Percentiles rank a stretch among this genome's conserved stretches.
These are phyloP conservation scores for Caenorhabditis inopinata DNA, from an alignment of 1,140 invertebrate species.

Conservation along the genomic window DNA sequence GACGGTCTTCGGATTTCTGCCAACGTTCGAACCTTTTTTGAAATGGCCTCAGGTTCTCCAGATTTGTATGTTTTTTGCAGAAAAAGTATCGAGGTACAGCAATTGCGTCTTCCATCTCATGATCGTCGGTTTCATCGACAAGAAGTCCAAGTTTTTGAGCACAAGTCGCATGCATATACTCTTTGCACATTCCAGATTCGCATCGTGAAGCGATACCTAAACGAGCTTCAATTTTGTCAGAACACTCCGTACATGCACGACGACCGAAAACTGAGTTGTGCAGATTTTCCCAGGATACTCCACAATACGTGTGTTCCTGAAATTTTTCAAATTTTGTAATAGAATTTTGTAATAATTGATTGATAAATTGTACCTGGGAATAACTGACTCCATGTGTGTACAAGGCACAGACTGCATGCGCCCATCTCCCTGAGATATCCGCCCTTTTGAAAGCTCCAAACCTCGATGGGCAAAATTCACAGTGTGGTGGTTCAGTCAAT, in stretches of 20 bases:
- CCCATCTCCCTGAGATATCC: conserved; percentile 74
- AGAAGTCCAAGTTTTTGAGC: conserved; percentile 59
- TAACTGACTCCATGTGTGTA: conserved; percentile 96
- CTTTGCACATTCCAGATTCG: conserved; percentile 95
- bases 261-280: conserved; percentile 69
- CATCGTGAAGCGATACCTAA: conserved; percentile 93
- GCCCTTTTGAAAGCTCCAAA: conserved; percentile 86
- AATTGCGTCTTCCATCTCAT: not conserved
- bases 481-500: conserved; percentile 67
- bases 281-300: conserved; percentile 83
- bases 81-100: conserved; percentile 49
- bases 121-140: conserved; percentile 50
- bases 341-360: too few relatives aligned
- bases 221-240: conserved; percentile 79
- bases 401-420: conserved; percentile 91
- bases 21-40: not conserved
- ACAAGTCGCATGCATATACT: conserved; percentile 94
- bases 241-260: conserved; percentile 84
- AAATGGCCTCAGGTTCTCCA: conserved; percentile 26
- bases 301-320: conserved; percentile 89
- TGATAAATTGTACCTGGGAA: conserved; percentile 89
- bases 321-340: conserved; percentile 75
- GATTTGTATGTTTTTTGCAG: conserved; percentile 52
- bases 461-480: conserved; percentile 70
- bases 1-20: not conserved